phyloP scores from a whole-genome alignment of 2,797 vertebrate genomes.

The Bryconaethiops microstoma region DNA sequence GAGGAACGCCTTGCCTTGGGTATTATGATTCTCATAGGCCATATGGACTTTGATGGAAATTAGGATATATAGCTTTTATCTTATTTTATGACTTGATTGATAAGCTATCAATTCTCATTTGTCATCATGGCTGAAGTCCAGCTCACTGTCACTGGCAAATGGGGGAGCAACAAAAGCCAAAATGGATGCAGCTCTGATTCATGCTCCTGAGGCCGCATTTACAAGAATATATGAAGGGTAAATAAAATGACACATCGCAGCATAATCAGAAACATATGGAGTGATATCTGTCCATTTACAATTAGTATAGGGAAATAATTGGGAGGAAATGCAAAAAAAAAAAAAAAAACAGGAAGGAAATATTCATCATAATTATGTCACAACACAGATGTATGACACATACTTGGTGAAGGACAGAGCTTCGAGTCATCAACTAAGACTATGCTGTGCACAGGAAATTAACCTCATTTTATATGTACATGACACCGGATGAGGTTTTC shows the following conservation, averaged over 20 bases:
- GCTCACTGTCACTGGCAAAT: slow-evolving; percentile 32
- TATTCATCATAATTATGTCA: slow-evolving; percentile 43
- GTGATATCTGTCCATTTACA: slow-evolving; percentile 20
- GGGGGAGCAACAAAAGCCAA: neutral
- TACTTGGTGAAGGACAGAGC: slow-evolving; percentile 13
- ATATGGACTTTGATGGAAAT: slow-evolving; percentile 35
- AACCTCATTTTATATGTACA: neutral
- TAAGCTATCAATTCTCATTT: slow-evolving; percentile 53
- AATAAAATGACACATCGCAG: slow-evolving; percentile 26
- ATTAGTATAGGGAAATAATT: slow-evolving; percentile 34
- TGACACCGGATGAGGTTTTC: neutral
- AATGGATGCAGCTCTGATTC: neutral
- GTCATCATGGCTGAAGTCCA: slow-evolving; percentile 49
- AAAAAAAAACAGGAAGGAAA: slow-evolving; percentile 4
- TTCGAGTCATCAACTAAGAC: slow-evolving; percentile 2
- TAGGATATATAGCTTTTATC: slow-evolving; percentile 39
- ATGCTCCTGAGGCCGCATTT: slow-evolving; percentile 13
- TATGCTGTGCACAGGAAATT: neutral
- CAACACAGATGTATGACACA: neutral
- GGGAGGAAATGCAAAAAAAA: slow-evolving; percentile 33
- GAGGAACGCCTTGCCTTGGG: slow-evolving; percentile 18
- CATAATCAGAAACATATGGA: slow-evolving; percentile 50
- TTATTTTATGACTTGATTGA: slow-evolving; percentile 40
- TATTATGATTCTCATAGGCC: slow-evolving; percentile 16
- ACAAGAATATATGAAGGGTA: slow-evolving; percentile 26